Conservation (phyloP, 1,140 invertebrate species). For the Telenomus remus region DNA sequence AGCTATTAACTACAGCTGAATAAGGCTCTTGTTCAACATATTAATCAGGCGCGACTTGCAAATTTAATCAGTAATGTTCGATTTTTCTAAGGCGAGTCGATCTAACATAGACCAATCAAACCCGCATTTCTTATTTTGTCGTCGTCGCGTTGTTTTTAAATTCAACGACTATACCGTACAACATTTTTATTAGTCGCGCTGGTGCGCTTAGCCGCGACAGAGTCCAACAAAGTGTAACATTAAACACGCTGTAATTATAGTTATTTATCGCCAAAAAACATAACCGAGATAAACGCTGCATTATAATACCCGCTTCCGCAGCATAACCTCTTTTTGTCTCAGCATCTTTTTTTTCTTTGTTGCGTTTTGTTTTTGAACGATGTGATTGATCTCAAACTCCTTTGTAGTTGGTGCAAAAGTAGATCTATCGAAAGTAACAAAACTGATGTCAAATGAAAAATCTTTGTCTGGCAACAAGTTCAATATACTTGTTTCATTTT, state of each 20-base stretch:
- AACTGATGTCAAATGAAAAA: no score
- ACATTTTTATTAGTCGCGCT: conserved; percentile 59
- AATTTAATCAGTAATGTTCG: conserved; percentile 59
- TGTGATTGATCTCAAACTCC: conserved; percentile 34
- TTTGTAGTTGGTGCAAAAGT: conserved; percentile 23
- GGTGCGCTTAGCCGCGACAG: conserved; percentile 46
- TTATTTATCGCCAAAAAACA: conserved; percentile 54
- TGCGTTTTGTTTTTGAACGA: conserved; percentile 41
- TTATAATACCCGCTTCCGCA: conserved; percentile 43
- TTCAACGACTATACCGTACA: conserved; percentile 57
- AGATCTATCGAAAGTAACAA: no score
- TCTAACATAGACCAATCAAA: conserved; percentile 54
- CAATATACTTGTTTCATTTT: no score
- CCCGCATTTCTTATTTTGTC: conserved; percentile 54
- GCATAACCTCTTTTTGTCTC: conserved; percentile 32
- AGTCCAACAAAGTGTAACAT: conserved; percentile 54
- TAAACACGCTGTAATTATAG: conserved; percentile 56
- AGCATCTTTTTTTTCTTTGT: conserved; percentile 16
- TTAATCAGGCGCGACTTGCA: conserved; percentile 47
- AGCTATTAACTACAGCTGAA: no score
- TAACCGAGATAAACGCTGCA: conserved; percentile 49
- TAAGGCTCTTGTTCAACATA: no score
- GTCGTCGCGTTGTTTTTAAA: conserved; percentile 57
- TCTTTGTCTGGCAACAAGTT: no score
- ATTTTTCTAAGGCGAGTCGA: conserved; percentile 56